A percentile compares a stretch with the other conserved stretches of the same genome.
These are phyloP conservation scores for Prunella strophiata DNA, from an alignment of 2,797 vertebrate species.

Conservation along the genomic window DNA sequence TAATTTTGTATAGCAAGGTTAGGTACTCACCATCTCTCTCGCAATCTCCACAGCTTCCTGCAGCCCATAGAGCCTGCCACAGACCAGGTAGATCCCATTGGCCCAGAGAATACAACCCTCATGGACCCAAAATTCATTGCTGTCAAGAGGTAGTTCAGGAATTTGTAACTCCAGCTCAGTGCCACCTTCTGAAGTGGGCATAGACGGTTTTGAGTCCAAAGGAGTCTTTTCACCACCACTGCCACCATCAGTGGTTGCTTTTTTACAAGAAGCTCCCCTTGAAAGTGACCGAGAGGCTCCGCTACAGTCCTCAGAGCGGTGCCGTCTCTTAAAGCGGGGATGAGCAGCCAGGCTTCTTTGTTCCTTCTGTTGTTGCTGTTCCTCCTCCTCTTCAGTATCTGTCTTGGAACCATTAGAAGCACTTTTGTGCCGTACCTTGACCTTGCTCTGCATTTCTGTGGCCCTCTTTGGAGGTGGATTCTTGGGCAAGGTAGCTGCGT, in stretches of 20 bases:
- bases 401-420: constrained; percentile 81
- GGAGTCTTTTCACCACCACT: constrained; percentile 76
- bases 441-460: constrained; percentile 79
- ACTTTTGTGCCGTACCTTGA: constrained; percentile 85
- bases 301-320: constrained; percentile 91
- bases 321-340: constrained; percentile 94
- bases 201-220: constrained; percentile 77
- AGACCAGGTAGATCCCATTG: constrained; percentile 97
- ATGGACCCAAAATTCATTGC: constrained; percentile 98
- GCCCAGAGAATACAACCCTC: constrained; percentile 98
- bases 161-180: constrained; percentile 91
- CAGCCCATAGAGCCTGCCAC: constrained; percentile 95
- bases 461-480: constrained; percentile 89
- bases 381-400: constrained; percentile 81
- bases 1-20: neutral
- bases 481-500: constrained; percentile 92
- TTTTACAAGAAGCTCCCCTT: constrained; percentile 91
- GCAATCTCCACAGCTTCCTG: constrained; percentile 98
- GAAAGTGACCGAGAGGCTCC: constrained; percentile 86
- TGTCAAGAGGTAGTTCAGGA: constrained; percentile 98
- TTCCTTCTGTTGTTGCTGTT: constrained; percentile 80
- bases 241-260: constrained; percentile 77
- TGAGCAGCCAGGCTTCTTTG: constrained; percentile 89
- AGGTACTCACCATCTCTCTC: constrained; percentile 90
- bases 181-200: constrained; percentile 80